Conservation (phyloP, 2,888 invertebrate genomes). For the Hoplodrina ambigua region DNA sequence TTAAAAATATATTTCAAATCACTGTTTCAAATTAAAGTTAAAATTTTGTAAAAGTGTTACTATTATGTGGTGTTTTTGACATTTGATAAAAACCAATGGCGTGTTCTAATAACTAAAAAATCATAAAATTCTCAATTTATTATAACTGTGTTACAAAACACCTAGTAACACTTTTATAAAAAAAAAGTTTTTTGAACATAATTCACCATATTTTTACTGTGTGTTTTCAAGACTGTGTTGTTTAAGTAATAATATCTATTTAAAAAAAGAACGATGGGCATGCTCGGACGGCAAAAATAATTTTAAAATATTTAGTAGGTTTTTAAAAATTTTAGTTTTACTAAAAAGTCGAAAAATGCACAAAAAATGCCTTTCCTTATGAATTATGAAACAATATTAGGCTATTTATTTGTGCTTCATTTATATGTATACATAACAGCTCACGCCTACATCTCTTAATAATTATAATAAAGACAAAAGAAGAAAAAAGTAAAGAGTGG, state of each 20-base stretch:
- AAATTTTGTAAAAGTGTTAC: constrained; percentile 54
- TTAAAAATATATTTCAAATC: constrained; percentile 11
- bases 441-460: too few relatives aligned
- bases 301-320: neutral
- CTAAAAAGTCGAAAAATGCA: constrained; percentile 25
- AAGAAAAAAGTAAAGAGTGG: too few relatives aligned
- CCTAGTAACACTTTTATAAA: constrained; percentile 54
- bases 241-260: constrained; percentile 66
- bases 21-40: constrained; percentile 24
- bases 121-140: neutral
- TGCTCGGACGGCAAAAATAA: constrained; percentile 46
- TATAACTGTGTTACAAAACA: neutral
- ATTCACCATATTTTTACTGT: constrained; percentile 63
- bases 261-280: constrained; percentile 54
- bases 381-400: constrained; percentile 48
- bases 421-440: too few relatives aligned
- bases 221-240: constrained; percentile 77
- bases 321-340: constrained; percentile 5
- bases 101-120: constrained; percentile 5
- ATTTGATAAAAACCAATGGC: neutral
- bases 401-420: constrained; percentile 33
- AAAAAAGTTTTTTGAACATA: constrained; percentile 33
- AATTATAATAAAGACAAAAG: too few relatives aligned
- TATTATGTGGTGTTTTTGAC: neutral
- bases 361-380: constrained; percentile 52